A percentile compares a stretch with the other conserved stretches of the same genome.
Conservation (phyloP, 2,797 vertebrate genomes). For the Mormyrops boulengeri region DNA sequence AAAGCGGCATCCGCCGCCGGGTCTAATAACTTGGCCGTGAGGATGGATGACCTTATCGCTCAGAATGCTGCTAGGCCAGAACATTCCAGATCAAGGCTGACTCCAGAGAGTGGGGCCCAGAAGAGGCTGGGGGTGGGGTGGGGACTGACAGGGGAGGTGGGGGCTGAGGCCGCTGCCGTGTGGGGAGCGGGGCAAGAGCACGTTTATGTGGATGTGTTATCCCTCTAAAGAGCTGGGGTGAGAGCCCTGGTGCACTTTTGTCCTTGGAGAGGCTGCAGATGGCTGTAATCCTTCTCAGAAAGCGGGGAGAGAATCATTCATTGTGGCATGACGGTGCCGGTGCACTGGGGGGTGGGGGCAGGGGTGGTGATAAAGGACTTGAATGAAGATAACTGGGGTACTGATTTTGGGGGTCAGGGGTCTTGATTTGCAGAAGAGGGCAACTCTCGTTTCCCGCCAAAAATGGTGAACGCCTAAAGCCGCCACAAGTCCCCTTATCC, state of each 20-base stretch:
- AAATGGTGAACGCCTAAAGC: slow-evolving; percentile 42
- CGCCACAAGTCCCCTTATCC: slow-evolving; percentile 5
- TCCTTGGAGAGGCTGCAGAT: slow-evolving; percentile 71
- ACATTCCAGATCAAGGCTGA: not conserved
- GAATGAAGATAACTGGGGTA: slow-evolving; percentile 33
- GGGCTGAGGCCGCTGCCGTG: not conserved
- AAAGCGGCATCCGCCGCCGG: not conserved
- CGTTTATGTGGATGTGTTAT: slow-evolving; percentile 57
- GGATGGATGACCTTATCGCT: not conserved
- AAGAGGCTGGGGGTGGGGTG: slow-evolving; percentile 19
- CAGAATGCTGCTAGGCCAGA: not conserved
- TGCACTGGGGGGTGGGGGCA: slow-evolving; percentile 46
- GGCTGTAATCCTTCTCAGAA: slow-evolving; percentile 71
- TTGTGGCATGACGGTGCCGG: slow-evolving; percentile 34
- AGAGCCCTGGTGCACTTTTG: slow-evolving; percentile 56
- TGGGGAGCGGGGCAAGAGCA: slow-evolving; percentile 35
- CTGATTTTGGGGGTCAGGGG: slow-evolving; percentile 37
- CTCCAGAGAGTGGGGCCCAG: not conserved
- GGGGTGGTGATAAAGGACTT: slow-evolving; percentile 39
- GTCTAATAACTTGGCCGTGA: not conserved
- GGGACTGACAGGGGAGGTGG: slow-evolving; percentile 21
- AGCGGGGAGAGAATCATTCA: slow-evolving; percentile 62
- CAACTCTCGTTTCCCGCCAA: slow-evolving; percentile 55
- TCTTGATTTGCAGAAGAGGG: slow-evolving; percentile 1
- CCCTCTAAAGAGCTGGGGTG: slow-evolving; percentile 51